A percentile compares a stretch with the other conserved stretches of the same genome.
These are phyloP conservation scores for Arenicola marina DNA, from an alignment of 2,888 invertebrate species.

Conservation along the genomic window DNA sequence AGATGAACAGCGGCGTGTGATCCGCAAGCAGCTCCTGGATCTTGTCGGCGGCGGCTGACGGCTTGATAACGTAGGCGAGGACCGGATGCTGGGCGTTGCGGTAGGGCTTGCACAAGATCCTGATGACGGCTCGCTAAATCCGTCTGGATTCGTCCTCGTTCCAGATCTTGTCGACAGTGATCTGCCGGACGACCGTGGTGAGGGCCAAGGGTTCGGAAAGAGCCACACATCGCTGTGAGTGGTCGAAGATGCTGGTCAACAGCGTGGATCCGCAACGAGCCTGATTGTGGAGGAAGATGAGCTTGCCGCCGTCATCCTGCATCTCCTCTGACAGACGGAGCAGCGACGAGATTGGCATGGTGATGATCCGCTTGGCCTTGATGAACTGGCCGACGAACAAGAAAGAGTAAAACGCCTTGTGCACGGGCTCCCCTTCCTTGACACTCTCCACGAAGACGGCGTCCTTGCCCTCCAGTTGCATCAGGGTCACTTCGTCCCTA, in stretches of 20 bases:
- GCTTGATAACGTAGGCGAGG: constrained; percentile 3
- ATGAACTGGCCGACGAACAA: neutral
- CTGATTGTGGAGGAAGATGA: constrained; percentile 2
- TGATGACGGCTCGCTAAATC: neutral
- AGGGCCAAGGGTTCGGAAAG: neutral
- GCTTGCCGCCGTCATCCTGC: neutral
- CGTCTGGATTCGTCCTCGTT: neutral
- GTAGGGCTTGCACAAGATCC: constrained; percentile 1
- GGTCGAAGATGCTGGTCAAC: neutral
- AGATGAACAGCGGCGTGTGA: neutral
- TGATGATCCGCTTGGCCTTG: neutral
- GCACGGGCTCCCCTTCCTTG: neutral
- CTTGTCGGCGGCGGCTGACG: neutral
- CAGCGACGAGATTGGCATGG: neutral
- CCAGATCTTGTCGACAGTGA: constrained; percentile 3
- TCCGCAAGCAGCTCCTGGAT: neutral
- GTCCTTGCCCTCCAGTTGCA: neutral
- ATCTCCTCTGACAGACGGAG: neutral
- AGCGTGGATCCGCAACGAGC: neutral
- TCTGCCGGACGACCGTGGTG: neutral
- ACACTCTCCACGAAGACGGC: neutral
- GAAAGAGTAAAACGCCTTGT: neutral
- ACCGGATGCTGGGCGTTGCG: neutral
- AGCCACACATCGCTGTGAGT: neutral
- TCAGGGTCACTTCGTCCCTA: neutral